Base-by-base conservation (phyloP, 2,797 vertebrate species). In the Euthynnus affinis region DNA sequence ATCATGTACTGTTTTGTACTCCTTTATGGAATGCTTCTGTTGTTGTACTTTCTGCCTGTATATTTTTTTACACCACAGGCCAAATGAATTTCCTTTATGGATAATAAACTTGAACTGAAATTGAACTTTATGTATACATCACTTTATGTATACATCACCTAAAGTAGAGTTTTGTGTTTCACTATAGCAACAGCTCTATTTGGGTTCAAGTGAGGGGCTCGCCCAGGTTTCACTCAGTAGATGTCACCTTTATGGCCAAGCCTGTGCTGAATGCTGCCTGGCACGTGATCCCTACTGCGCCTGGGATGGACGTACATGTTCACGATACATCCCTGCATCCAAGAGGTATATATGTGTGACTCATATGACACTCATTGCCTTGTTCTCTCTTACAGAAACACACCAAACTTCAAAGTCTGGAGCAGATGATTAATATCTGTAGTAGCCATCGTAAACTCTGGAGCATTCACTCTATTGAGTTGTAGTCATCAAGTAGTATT, bases 221-320 rank as follows among this genome's bases (percentile, higher is more conserved):
- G 97, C 96, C 85, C 98, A 99, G 94, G 97, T 99, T 69, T 96
- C 97, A 5, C 92, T 98, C 88, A 98, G 98, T 93, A 96, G 98
- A 92, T 99, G 98, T 87, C 96, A 96, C 83, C 97, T 96, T 72
- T 99, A 99, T 18, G 98, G 98, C 65, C 97, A 98, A 87, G 98
- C 96, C 49, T 99, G 98, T 67, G 97, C 98, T 6, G 98, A 99
- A 75, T 99, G 98, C 90, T 99, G 98, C 90, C 95, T 99, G 80
- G 98, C 98, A 86, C 95, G 98, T 89, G 98, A 99, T 90, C 98
- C 98, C 1, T 99, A 99, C 91, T 99, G 98, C 56, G 98, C 98
- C 74, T 99, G 98, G 98, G 98, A 99, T 52, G 98, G 98, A 92
- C 95, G 94, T 82, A 95, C 96, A 0, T 99, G 98, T 81, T 97